Conservation (phyloP, 2,113 vertebrate genomes). For the Corythornis vintsioides region DNA sequence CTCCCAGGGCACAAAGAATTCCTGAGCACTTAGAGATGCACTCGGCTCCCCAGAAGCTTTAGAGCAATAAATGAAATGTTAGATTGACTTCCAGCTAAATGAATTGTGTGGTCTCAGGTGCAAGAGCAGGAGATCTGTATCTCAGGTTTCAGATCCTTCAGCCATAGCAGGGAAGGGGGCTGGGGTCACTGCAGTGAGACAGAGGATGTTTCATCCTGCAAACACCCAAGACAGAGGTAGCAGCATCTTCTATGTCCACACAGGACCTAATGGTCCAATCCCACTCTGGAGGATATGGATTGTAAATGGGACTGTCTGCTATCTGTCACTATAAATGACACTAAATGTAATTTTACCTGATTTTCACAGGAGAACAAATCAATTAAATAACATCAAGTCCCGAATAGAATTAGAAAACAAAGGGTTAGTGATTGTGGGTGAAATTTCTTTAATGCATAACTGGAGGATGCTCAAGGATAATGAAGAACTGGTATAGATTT, state of each 20-base stretch:
- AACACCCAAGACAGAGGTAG: background rate
- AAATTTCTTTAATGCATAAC: background rate
- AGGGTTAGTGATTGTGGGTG: background rate
- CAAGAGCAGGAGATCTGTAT: background rate
- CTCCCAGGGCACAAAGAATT: constrained; percentile 30
- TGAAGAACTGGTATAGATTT: background rate
- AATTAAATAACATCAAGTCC: background rate
- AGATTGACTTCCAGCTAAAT: background rate
- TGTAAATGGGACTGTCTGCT: background rate
- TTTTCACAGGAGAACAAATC: background rate
- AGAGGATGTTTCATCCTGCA: background rate
- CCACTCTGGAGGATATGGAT: background rate
- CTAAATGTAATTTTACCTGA: background rate
- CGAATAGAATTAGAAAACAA: background rate
- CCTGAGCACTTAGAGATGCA: background rate
- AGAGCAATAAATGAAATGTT: constrained; percentile 21
- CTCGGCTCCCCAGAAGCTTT: background rate
- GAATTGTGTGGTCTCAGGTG: background rate
- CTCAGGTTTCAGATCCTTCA: background rate
- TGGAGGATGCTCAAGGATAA: background rate
- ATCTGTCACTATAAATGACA: background rate
- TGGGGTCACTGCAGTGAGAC: background rate
- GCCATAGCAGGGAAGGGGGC: background rate
- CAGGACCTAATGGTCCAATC: background rate
- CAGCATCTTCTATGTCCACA: background rate